Conservation (phyloP, 2,888 invertebrate species). For the Lycia hirtaria region DNA sequence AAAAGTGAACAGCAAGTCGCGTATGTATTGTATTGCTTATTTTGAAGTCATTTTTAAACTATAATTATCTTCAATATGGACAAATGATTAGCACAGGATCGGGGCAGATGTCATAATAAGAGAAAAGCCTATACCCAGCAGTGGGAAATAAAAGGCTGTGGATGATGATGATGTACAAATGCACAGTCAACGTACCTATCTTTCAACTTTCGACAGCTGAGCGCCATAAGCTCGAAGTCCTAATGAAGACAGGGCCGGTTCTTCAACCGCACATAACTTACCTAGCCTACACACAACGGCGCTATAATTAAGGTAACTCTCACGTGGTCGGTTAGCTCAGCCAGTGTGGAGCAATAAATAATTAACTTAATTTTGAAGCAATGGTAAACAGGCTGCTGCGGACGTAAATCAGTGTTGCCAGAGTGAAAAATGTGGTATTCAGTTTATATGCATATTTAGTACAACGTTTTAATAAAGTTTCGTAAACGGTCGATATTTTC, state of each 20-base stretch:
- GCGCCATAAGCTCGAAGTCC: too few species aligned
- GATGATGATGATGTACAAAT: too few species aligned
- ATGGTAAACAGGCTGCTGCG: conserved; percentile 36
- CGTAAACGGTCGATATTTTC: background rate
- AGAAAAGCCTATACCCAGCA: too few species aligned
- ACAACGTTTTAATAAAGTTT: background rate
- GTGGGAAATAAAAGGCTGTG: too few species aligned
- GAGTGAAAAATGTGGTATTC: conserved; percentile 37
- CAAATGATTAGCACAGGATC: too few species aligned
- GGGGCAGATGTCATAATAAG: too few species aligned
- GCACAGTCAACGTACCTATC: too few species aligned
- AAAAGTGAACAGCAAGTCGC: too few species aligned
- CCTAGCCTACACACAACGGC: conserved; percentile 20
- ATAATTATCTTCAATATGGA: too few species aligned
- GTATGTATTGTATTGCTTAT: too few species aligned
- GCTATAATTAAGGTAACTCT: conserved; percentile 39
- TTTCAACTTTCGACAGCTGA: too few species aligned
- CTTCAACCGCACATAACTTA: conserved; percentile 18
- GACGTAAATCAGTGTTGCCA: conserved; percentile 48
- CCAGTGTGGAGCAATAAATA: conserved; percentile 36
- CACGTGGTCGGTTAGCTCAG: conserved; percentile 34
- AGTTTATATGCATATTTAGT: conserved; percentile 42
- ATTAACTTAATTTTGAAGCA: conserved; percentile 38
- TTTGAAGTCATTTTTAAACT: too few species aligned
- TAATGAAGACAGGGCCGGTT: conserved; percentile 17